These are phyloP conservation scores for Bovichtus variegatus DNA, from an alignment of 2,797 vertebrate species.

Conservation along the genomic window DNA sequence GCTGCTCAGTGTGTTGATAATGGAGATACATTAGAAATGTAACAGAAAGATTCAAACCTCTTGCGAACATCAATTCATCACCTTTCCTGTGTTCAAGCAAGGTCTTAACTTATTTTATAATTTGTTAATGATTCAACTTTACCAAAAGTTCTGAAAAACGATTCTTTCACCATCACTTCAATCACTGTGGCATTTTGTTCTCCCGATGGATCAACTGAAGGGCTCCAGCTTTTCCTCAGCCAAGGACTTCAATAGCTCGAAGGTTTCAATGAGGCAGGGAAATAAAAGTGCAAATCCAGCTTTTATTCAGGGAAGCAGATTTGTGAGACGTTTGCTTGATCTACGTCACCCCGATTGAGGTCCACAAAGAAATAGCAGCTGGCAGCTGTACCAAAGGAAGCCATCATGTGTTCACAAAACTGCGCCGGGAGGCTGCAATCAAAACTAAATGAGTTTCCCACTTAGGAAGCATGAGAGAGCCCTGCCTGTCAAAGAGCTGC, in stretches of 20 bases:
- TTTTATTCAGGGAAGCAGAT: constrained; percentile 75
- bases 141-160: constrained; percentile 47
- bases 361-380: constrained; percentile 76
- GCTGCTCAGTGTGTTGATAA: constrained; percentile 21
- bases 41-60: constrained; percentile 14
- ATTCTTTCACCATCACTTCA: constrained; percentile 68
- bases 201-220: constrained; percentile 56
- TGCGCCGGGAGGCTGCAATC: constrained; percentile 69
- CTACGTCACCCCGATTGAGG: constrained; percentile 72
- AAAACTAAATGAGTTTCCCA: constrained; percentile 72
- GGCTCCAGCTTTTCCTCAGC: constrained; percentile 57
- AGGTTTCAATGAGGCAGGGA: constrained; percentile 75
- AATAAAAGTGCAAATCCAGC: constrained; percentile 81
- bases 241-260: constrained; percentile 74
- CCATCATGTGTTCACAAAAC: constrained; percentile 64
- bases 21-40: constrained; percentile 23
- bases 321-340: constrained; percentile 76
- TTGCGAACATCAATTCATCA: constrained; percentile 15
- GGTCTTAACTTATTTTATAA: constrained; percentile 29
- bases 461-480: constrained; percentile 62
- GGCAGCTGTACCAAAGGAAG: constrained; percentile 72
- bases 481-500: constrained; percentile 51
- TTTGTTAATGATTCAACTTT: constrained; percentile 49
- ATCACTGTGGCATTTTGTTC: constrained; percentile 69
- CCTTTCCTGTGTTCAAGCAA: constrained; percentile 23